Base-by-base conservation (phyloP, 64 coral and sea anemone genomes). In the Pocillopora verrucosa region DNA sequence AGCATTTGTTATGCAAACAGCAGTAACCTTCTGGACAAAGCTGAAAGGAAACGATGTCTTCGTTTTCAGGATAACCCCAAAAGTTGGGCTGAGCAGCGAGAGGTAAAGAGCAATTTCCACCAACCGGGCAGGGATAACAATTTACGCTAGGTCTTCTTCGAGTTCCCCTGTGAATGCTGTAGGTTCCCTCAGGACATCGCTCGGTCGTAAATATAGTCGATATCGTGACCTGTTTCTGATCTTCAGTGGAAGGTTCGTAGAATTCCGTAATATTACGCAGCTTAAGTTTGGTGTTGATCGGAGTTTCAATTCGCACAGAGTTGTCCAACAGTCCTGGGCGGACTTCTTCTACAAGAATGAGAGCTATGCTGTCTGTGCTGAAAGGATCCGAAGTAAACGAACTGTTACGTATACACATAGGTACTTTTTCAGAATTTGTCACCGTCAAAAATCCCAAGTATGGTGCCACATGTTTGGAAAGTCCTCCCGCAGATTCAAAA, bases 21-120 rank as follows among this genome's bases (percentile, higher is more conserved):
- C 89, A 90, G 36, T 90, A 90, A 13, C 65, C 64, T 45, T 73
- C 34, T 14, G 89, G 89, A 74, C 78, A 90, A n/a, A 74, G 24
- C 58, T 14, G 59, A 51, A 90, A 90, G 4, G 24, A 5, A 12
- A 81, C 78, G 4, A 16, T 19, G 7, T 83, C 67, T 41, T 14
- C 12, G 45, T 51, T 51, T 51, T 75, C 12, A 13, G 51, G 61
- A 41, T 37, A 90, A 16, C 78, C 89, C 89, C 89, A 90, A 65
- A 60, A 90, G 11, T 83, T 75, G 12, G 78, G 78, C 19, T 45
- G 82, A 9, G 89, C 89, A 16, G 89, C 45, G 17, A 90, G 9
- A 13, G 57, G 36, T 1, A 26, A 12, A 0, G 78, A 38, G 67
- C 89, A 90, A 17, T 90, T 82, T 13, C 45, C 89, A 34, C 89